Conservation (phyloP, 2,888 invertebrate genomes). For the Deilephila elpenor region DNA sequence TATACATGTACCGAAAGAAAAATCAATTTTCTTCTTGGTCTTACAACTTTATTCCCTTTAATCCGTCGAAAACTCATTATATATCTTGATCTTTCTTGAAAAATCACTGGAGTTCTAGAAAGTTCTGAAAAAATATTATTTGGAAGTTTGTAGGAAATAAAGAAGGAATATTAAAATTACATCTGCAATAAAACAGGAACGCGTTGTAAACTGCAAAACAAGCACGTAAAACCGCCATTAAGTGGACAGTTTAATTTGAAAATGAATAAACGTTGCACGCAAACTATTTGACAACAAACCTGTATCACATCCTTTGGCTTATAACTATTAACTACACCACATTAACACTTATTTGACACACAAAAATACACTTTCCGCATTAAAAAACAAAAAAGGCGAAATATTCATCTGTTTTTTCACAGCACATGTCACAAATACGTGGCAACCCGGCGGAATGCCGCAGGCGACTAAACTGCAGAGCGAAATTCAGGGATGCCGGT, state of each 20-base stretch:
- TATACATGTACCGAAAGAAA: neutral
- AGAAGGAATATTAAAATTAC: neutral
- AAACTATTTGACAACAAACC: conserved; percentile 6
- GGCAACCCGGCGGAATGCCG: conserved; percentile 55
- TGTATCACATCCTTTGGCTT: conserved; percentile 7
- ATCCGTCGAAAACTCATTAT: no score
- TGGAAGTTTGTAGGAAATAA: neutral
- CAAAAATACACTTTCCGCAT: neutral
- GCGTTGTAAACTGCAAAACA: neutral
- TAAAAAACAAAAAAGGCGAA: conserved; percentile 1
- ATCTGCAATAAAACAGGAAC: conserved; percentile 4
- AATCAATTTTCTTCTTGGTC: no score
- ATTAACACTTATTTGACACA: conserved; percentile 15
- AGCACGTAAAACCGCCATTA: neutral
- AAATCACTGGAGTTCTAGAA: neutral
- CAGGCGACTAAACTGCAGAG: conserved; percentile 54
- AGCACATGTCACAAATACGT: conserved; percentile 37
- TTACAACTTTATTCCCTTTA: no score
- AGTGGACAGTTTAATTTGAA: conserved; percentile 10
- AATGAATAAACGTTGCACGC: neutral
- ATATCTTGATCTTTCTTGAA: neutral
- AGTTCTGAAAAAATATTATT: neutral
- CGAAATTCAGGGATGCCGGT: neutral
- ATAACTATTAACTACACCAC: neutral
- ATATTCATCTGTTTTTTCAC: neutral